Evolutionary conservation across 1,140 invertebrate genomes (phyloP), one percentile per base, ranked within the genome.

Genomic region (Triops longicaudatus): DNA sequence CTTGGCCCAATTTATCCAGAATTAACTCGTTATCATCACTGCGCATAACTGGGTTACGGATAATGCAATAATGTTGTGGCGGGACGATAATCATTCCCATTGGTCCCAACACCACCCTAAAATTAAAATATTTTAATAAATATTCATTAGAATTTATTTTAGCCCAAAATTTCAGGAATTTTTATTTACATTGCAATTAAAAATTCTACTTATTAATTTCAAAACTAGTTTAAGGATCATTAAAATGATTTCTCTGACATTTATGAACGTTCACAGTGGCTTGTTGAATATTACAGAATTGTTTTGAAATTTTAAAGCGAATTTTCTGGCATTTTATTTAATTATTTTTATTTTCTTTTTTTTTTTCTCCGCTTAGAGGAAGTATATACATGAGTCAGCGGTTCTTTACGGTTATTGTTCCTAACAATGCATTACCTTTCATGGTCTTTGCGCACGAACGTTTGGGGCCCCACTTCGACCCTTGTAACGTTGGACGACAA

Each of bases 31-130:
- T 80, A 50, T 87, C 83, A 28, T 81, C 81, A 81, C 86, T 81
- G 72, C 81, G 26, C 11, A 83, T 41, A 0, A 86, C 83, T 44
- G 87, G 87, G 81, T 87, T 87, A 77, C 83, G 83, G 73, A 87
- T 83, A 17, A 86, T 80, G 78, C 86, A 87, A 80, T 86, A 87
- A 78, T 87, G 85, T 76, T 84, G 81, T 26, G 87, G 87, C 7
- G 86, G 86, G 73, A 87, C 83, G 42, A 85, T 85, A n/a, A 87
- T 81, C 87, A 87, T 87, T 75, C 83, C 82, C 72, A 84, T 83
- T 12, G 86, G 86, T 26, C 78, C 78, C 10, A 78, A 77, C 26
- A 76, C 26, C 7, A 78, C 31, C 26, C 63, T 77, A 74, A 1
- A 75, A 27, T 26, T 43, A n/a, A 74, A 72, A 77, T 76, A 14